These are phyloP conservation scores for Magallana gigas DNA, from an alignment of 1,140 invertebrate genomes.

Conservation along the genomic window DNA sequence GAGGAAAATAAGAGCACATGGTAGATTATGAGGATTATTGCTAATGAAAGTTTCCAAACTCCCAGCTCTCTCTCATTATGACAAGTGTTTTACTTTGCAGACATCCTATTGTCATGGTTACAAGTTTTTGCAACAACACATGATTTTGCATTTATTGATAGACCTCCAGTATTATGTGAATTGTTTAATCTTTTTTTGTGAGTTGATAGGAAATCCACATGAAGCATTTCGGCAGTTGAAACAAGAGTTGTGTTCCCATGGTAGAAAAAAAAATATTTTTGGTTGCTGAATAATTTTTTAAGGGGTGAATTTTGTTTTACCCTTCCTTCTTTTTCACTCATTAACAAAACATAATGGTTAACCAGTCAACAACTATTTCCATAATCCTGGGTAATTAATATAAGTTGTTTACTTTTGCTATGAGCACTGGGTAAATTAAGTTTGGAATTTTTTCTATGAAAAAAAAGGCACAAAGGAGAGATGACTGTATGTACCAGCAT, in stretches of 20 bases:
- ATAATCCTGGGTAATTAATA: too few relatives aligned
- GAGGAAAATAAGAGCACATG: not conserved
- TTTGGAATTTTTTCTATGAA: not conserved
- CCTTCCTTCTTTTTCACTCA: too few relatives aligned
- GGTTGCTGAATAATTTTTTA: too few relatives aligned
- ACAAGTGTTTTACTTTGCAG: constrained; percentile 20
- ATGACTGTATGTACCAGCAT: not conserved
- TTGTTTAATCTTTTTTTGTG: not conserved
- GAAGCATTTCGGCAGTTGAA: not conserved
- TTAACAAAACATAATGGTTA: too few relatives aligned
- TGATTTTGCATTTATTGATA: constrained; percentile 5
- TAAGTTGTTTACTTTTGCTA: too few relatives aligned
- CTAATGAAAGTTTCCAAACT: not conserved
- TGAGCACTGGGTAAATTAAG: too few relatives aligned
- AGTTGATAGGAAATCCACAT: not conserved
- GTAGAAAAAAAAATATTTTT: too few relatives aligned
- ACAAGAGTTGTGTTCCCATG: too few relatives aligned
- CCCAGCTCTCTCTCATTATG: not conserved
- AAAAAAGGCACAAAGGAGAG: not conserved
- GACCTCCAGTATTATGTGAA: not conserved
- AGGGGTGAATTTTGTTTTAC: too few relatives aligned
- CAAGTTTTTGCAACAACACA: constrained; percentile 6
- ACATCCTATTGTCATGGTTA: constrained; percentile 1
- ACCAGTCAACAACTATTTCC: too few relatives aligned
- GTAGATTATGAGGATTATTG: not conserved